Evolutionary conservation across 2,888 invertebrate genomes (phyloP).

Genomic region (Serrognathus titanus): DNA sequence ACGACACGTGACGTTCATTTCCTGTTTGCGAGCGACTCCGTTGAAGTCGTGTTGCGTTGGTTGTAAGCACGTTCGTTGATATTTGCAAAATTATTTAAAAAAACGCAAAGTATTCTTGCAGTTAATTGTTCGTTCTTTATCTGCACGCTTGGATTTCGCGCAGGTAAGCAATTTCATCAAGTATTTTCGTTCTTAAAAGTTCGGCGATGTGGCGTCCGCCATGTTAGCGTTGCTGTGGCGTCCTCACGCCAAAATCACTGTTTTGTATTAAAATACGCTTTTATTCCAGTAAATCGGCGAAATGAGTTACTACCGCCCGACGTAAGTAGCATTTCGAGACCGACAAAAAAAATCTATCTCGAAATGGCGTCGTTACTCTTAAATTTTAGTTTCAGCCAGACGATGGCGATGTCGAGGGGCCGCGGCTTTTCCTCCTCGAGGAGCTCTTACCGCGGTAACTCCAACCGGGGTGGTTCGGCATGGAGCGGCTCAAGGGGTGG

Average conservation of each 20-base stretch:
- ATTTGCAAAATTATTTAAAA: too few species aligned
- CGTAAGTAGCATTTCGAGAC: conserved; percentile 30
- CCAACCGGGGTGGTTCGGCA: conserved; percentile 33
- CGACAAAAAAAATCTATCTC: neutral
- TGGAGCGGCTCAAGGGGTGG: conserved; percentile 29
- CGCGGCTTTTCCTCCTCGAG: conserved; percentile 35
- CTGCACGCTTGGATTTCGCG: too few species aligned
- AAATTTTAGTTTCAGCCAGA: conserved; percentile 37
- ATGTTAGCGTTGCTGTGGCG: too few species aligned
- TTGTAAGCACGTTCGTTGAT: too few species aligned
- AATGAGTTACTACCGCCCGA: conserved; percentile 44
- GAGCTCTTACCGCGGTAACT: conserved; percentile 34
- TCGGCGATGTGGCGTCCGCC: too few species aligned
- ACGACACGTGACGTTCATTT: too few species aligned
- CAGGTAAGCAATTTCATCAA: too few species aligned
- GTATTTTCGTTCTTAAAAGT: too few species aligned
- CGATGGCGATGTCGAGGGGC: conserved; percentile 38
- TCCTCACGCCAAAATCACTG: neutral
- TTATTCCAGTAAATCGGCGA: conserved; percentile 35
- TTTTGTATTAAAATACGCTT: conserved; percentile 25
- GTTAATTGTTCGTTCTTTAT: too few species aligned
- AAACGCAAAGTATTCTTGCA: too few species aligned
- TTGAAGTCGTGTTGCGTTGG: too few species aligned
- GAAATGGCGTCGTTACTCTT: neutral
- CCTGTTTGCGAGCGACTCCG: too few species aligned